A percentile compares a stretch with the other conserved stretches of the same genome.
phyloP scores from a whole-genome alignment of 1,140 invertebrate genomes.

The Zaprionus africanus region DNA sequence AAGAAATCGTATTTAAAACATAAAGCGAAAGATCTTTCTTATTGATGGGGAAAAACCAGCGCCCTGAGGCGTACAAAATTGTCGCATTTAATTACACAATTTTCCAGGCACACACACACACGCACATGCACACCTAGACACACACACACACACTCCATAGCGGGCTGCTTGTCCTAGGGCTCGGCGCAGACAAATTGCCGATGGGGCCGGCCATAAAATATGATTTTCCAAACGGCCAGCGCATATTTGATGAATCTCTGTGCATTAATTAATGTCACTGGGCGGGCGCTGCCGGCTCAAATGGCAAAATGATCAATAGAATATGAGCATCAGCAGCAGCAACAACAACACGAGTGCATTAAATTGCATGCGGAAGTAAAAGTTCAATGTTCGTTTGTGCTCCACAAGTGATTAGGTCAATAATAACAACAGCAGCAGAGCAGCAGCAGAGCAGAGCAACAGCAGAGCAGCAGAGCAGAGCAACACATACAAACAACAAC shows the following conservation, averaged over 20 bases:
- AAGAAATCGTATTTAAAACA: constrained; percentile 72
- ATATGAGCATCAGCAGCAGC: constrained; percentile 13
- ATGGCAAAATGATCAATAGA: constrained; percentile 71
- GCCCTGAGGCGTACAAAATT: constrained; percentile 64
- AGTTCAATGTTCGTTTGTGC: constrained; percentile 84
- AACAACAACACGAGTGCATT: constrained; percentile 9
- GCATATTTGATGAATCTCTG: constrained; percentile 80
- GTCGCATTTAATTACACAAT: constrained; percentile 79
- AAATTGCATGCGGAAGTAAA: constrained; percentile 84
- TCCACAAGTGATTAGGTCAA: constrained; percentile 85
- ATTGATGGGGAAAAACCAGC: constrained; percentile 4
- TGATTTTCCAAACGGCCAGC: constrained; percentile 77
- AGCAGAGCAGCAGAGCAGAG: constrained; percentile 15
- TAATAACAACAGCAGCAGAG: constrained; percentile 71
- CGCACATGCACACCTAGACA: not conserved
- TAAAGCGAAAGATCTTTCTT: constrained; percentile 42
- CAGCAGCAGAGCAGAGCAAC: constrained; percentile 40
- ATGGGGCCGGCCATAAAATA: constrained; percentile 66
- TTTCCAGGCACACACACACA: constrained; percentile 32
- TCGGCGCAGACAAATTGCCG: constrained; percentile 68
- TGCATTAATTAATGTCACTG: constrained; percentile 80
- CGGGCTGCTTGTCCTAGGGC: constrained; percentile 45
- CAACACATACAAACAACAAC: constrained; percentile 56
- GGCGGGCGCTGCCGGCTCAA: constrained; percentile 59
- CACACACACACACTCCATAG: not conserved